Evolutionary conservation across 1,140 invertebrate genomes (phyloP), one percentile per base, ranked within the genome.

Genomic region (Gryllus bimaculatus): DNA sequence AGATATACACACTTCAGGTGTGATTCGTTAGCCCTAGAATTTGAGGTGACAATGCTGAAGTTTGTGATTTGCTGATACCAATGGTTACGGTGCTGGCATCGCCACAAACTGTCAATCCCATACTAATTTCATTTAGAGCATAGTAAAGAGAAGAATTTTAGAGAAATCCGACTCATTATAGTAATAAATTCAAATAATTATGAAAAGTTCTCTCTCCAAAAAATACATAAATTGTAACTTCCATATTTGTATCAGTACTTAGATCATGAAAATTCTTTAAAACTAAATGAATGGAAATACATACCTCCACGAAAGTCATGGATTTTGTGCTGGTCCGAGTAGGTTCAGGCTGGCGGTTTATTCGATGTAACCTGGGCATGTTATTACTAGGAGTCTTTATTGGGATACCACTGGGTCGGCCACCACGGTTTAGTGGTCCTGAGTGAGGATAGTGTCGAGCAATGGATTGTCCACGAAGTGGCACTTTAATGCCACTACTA

Each of bases 331-430:
- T 54, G 76, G 8, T 49, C 20, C n/a, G 47, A 20, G 7, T 12
- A 77, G 13, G 8, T 10, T 48, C 76, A 48, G 21, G 39, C 12
- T 48, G 39, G 7, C 48, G 48, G 0, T n/a, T 77, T 20, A 20
- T 39, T 8, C 48, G 76, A 49, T 54, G 47, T 48, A 49, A 6
- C 48, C n/a, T 49, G n/a, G 21, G 21, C 8, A 8, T 48, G 47
- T 13, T 77, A 20, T 77, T 77, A 48, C 39, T 8, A 18, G 47
- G 8, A 10, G 74, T 75, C 73, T 80, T 80, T 13, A 80, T 74
- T 48, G 80, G 80, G 21, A 80, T 80, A 20, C 80, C 80, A 80
- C 80, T 80, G 4, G 80, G 80, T 18, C 80, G 80, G 12, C 76
- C 76, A 8, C 76, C 48, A 49, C 76, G 76, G 1, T 20, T 48